Base-by-base conservation (phyloP, 1,140 invertebrate species). In the Caenorhabditis latens region DNA sequence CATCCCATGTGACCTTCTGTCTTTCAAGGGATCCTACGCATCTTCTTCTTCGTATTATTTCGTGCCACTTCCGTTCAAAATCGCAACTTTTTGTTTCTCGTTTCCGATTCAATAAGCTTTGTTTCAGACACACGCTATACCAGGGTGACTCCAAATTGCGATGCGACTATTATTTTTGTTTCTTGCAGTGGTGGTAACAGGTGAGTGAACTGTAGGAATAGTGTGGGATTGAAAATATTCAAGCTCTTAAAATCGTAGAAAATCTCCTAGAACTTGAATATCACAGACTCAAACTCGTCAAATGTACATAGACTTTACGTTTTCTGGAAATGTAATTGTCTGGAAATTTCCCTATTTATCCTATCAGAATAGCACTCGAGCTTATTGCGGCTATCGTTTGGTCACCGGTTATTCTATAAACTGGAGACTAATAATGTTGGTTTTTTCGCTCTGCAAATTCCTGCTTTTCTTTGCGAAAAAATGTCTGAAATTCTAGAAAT, bases 161-260 rank as follows among this genome's bases (percentile, higher is more conserved):
- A 84, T 58, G 82, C 57, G 82, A 43, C 11, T 84, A 8, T 84
- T 8, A 19, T 21, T 58, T 19, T 43, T 84, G 13, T 55, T 84
- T 21, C 19, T 57, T n/a, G 53, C 82, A 43, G 40, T 42, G 14
- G 8, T 61, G 53, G 53, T 61, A 5, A 9, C 55, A 61, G 53
- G 82, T 61, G 5, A 57, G 48, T 40, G 9, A 13, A 11, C 11
- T 19, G 32, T 0, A 32, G 32, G 32, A 32, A 32, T 32, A 0
- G 32, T n/a, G n/a, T n/a, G 40, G 58, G 24, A 63, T 14, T 2
- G 1, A 9, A 4, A 32, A n/a, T 4, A 4, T 21, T 7, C 3
- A 16, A n/a, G 19, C 13, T 19, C 19, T 21, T n/a, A n/a, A 7
- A n/a, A 19, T n/a, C n/a, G 8, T 7, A 58, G 55, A 58, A 16